Evolutionary conservation across 2,113 vertebrate genomes (phyloP).

Genomic region (Nansenia antarctica): DNA sequence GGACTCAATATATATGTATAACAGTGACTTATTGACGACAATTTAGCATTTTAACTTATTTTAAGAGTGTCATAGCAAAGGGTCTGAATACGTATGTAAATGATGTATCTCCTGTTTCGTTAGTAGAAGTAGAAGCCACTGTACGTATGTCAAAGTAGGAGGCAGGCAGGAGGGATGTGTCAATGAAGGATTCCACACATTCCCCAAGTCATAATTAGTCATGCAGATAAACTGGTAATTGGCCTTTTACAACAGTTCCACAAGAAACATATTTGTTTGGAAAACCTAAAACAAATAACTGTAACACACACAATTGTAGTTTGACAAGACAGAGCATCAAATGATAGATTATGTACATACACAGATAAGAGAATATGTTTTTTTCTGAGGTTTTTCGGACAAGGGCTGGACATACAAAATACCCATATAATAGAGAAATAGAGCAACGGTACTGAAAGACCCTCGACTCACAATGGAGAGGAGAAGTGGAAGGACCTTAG

Average conservation of each 20-base stretch:
- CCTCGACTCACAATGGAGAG: background rate
- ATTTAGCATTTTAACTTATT: background rate
- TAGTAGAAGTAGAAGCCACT: too few relatives aligned
- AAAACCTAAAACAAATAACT: background rate
- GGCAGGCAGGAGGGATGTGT: background rate
- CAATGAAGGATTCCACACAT: slow-evolving; percentile 17
- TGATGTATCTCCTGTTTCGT: too few relatives aligned
- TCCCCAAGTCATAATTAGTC: slow-evolving; percentile 53
- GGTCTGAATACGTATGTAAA: too few relatives aligned
- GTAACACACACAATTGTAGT: background rate
- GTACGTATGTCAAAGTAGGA: background rate
- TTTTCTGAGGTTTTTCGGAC: background rate
- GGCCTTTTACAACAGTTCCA: slow-evolving; percentile 28
- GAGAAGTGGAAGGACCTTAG: background rate
- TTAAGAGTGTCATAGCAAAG: background rate
- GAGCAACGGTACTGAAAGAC: background rate
- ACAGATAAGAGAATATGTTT: background rate
- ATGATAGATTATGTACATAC: background rate
- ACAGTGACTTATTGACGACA: background rate
- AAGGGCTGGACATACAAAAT: background rate
- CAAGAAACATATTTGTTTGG: background rate
- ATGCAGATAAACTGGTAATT: slow-evolving; percentile 18
- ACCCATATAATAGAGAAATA: background rate
- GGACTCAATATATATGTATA: too few relatives aligned
- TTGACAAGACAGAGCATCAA: background rate